These are phyloP conservation scores for Knipowitschia caucasica DNA, from an alignment of 2,797 vertebrate species.

Conservation along the genomic window DNA sequence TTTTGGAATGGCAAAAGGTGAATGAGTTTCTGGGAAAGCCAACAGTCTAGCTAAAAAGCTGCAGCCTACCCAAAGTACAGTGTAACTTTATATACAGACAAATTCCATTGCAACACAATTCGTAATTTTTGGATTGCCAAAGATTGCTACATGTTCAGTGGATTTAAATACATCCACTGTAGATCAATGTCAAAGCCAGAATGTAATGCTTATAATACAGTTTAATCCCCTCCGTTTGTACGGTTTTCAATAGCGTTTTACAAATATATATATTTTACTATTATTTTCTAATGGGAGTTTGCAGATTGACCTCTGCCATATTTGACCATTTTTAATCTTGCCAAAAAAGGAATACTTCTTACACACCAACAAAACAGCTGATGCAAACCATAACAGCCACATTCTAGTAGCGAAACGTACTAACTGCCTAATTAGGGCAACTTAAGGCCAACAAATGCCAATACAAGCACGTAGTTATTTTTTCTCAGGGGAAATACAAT, in stretches of 20 bases:
- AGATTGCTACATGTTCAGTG: constrained; percentile 1
- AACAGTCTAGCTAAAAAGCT: constrained; percentile 3
- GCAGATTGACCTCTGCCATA: not conserved
- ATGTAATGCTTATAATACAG: not conserved
- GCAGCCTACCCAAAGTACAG: not conserved
- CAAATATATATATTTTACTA: not conserved
- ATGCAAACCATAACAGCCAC: constrained; percentile 2
- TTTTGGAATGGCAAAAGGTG: not conserved
- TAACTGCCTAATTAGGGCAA: not conserved
- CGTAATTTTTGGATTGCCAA: not conserved
- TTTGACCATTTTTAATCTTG: not conserved
- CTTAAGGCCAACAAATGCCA: constrained; percentile 5
- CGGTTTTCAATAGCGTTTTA: not conserved
- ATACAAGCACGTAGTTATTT: not conserved
- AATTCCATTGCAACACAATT: constrained; percentile 2
- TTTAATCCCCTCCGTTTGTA: too few species aligned
- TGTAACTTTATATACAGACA: constrained; percentile 21
- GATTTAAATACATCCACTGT: constrained; percentile 27
- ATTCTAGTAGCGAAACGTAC: not conserved
- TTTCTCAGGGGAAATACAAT: constrained; percentile 24
- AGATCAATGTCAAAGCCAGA: not conserved
- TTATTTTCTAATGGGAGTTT: not conserved
- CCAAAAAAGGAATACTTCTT: not conserved
- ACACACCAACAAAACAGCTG: constrained; percentile 4
- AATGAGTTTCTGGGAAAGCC: constrained; percentile 29